phyloP scores from a whole-genome alignment of 2,888 invertebrate species.

The Drosophila pseudotakahashii region DNA sequence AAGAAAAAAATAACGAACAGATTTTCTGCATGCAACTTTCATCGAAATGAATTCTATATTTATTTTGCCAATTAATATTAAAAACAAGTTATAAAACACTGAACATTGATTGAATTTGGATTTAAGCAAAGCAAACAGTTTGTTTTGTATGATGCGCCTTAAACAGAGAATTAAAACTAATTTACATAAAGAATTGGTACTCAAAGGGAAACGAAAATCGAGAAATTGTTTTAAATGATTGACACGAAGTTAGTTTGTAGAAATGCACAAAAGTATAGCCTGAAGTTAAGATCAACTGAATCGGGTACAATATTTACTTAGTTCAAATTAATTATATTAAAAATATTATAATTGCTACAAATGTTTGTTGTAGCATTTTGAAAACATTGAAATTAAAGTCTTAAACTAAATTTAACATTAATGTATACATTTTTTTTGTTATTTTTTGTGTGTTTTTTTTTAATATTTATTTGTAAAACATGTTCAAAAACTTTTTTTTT shows the following conservation, averaged over 20 bases:
- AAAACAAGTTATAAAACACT: conserved; percentile 43
- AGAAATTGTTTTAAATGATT: conserved; percentile 16
- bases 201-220: conserved; percentile 17
- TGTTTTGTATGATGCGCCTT: conserved; percentile 45
- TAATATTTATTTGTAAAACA: conserved; percentile 37
- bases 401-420: conserved; percentile 41
- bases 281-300: conserved; percentile 32
- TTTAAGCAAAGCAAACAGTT: conserved; percentile 39
- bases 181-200: conserved; percentile 39
- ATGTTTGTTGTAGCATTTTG: conserved; percentile 31
- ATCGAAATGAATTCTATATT: conserved; percentile 57
- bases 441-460: conserved; percentile 12
- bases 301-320: conserved; percentile 32
- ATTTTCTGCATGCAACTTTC: conserved; percentile 42
- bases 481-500: conserved; percentile 48
- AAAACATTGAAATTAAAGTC: conserved; percentile 50
- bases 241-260: conserved; percentile 25
- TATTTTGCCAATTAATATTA: conserved; percentile 55
- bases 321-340: conserved; percentile 17
- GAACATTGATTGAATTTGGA: conserved; percentile 42
- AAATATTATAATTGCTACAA: conserved; percentile 31
- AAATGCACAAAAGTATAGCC: conserved; percentile 40
- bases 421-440: conserved; percentile 6
- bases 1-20: neutral
- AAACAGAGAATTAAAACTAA: conserved; percentile 45